Conservation (phyloP, 1,140 invertebrate species). For the Thalassaphorura encarpata region DNA sequence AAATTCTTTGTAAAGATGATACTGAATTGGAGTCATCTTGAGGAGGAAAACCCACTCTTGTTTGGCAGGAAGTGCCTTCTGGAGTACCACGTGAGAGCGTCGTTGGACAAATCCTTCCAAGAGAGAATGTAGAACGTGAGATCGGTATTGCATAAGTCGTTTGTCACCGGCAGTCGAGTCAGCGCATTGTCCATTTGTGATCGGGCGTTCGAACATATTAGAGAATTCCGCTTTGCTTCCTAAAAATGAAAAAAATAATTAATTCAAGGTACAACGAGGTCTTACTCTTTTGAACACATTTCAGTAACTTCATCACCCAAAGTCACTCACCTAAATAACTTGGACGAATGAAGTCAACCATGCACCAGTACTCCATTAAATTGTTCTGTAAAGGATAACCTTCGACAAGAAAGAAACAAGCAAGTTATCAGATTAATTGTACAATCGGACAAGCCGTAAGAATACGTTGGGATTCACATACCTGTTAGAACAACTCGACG, state of each 20-base stretch:
- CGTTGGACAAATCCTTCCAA: slow-evolving; percentile 86
- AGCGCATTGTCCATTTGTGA: slow-evolving; percentile 87
- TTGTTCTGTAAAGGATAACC: slow-evolving; percentile 95
- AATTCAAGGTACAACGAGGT: too few species aligned
- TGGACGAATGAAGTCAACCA: slow-evolving; percentile 91
- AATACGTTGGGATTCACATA: too few species aligned
- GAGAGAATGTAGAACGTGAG: slow-evolving; percentile 79
- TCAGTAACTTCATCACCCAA: too few species aligned
- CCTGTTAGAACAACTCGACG: slow-evolving; percentile 79
- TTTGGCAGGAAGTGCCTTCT: slow-evolving; percentile 74
- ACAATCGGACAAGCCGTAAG: too few species aligned
- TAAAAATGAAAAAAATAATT: slow-evolving; percentile 29
- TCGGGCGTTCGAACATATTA: slow-evolving; percentile 92
- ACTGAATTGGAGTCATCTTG: slow-evolving; percentile 75
- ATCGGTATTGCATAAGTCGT: slow-evolving; percentile 75
- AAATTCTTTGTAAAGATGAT: slow-evolving; percentile 76
- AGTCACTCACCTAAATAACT: slow-evolving; percentile 61
- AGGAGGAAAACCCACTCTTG: slow-evolving; percentile 85
- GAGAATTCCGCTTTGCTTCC: slow-evolving; percentile 88
- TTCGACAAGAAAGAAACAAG: slow-evolving; percentile 7
- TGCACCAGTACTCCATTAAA: slow-evolving; percentile 90
- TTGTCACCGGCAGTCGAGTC: slow-evolving; percentile 85
- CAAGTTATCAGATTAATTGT: not conserved
- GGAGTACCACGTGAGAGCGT: slow-evolving; percentile 53
- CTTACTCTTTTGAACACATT: too few species aligned